Evolutionary conservation across 2,888 invertebrate genomes (phyloP), one percentile per base, ranked within the genome.

Genomic region (Stratiomys singularior): DNA sequence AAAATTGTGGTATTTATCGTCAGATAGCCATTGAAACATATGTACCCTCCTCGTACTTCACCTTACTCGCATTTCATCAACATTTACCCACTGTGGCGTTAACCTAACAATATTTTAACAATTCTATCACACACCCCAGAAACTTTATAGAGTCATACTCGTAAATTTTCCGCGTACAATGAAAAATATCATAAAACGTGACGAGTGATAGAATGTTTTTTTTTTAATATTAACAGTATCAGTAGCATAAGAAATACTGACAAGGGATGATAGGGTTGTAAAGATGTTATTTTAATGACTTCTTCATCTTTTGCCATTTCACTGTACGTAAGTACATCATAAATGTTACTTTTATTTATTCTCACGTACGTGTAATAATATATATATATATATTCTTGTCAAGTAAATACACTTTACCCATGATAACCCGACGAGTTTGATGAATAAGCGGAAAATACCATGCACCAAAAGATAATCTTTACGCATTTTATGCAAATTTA

Each of bases 371-470:
- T 37, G 37, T 9, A 37, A 37, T 37, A 37, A 37, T n/a, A n/a
- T n/a, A n/a, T n/a, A n/a, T n/a, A n/a, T n/a, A 37, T 37, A 37
- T 5, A 5, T 37, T 37, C 37, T 37, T 9, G 9, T 37, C 37
- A 37, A 37, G 37, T 9, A 37, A 18, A 52, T 15, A 52, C 18
- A 52, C 15, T 37, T 66, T 13, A 18, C 66, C 21, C 11, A 15
- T 66, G 44, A 66, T 44, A 66, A 66, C 37, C 37, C n/a, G 37
- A 30, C 21, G 27, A 27, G 66, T 30, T 37, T 9, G 66, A 66
- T 66, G 66, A 66, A 66, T 66, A 66, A 37, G 37, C 66, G 66
- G 66, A 66, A 66, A 66, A 66, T 66, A 44, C 37, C 37, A 21
- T 66, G 66, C 44, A 30, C n/a, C 21, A 13, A 52, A 52, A 66